These are phyloP conservation scores for Olivierus martensii DNA, from an alignment of 1,140 invertebrate species.

Conservation along the genomic window DNA sequence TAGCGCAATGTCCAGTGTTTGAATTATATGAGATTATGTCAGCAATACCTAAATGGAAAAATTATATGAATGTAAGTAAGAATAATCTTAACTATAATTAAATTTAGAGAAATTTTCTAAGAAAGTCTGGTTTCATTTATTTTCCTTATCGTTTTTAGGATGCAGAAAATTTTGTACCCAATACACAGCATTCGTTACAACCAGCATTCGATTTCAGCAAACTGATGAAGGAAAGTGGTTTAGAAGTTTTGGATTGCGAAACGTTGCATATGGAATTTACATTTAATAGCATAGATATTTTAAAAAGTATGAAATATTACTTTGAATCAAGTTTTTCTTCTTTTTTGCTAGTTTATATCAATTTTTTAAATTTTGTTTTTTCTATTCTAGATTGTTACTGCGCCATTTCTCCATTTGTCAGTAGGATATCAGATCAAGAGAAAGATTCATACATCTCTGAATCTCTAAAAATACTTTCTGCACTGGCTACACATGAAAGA, in stretches of 20 bases:
- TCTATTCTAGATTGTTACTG: constrained; percentile 42
- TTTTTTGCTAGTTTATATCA: background rate
- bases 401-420: constrained; percentile 59
- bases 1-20: constrained; percentile 53
- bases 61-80: constrained; percentile 44
- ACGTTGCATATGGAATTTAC: constrained; percentile 44
- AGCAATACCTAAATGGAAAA: constrained; percentile 41
- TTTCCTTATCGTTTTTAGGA: constrained; percentile 27
- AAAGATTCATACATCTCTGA: constrained; percentile 44
- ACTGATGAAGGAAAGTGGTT: constrained; percentile 48
- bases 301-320: constrained; percentile 21
- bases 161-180: constrained; percentile 46
- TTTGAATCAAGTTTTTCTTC: background rate
- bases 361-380: constrained; percentile 6
- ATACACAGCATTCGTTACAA: constrained; percentile 45
- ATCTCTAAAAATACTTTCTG: constrained; percentile 27
- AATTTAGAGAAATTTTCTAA: no score
- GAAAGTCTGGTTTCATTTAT: background rate
- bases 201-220: constrained; percentile 45
- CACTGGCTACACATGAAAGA: constrained; percentile 12
- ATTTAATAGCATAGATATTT: constrained; percentile 40
- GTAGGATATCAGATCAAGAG: constrained; percentile 43
- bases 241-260: constrained; percentile 46
- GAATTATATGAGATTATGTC: constrained; percentile 48
- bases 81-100: no score